phyloP scores from a whole-genome alignment of 2,888 invertebrate genomes.

The Gymnoscelis rufifasciata region DNA sequence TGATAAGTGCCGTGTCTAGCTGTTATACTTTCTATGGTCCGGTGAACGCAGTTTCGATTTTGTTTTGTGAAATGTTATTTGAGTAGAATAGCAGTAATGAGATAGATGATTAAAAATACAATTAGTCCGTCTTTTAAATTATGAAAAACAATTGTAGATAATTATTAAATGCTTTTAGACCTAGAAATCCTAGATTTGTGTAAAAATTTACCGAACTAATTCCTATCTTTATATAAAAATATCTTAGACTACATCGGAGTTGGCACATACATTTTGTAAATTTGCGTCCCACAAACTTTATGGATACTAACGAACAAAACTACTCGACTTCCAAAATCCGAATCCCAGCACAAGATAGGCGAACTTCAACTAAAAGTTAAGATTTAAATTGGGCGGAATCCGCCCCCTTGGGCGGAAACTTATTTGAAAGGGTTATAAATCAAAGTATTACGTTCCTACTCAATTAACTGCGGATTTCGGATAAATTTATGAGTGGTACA shows the following conservation, averaged over 20 bases:
- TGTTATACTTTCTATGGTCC: constrained; percentile 23
- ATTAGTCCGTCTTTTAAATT: no score
- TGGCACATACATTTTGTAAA: constrained; percentile 1
- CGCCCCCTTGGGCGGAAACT: constrained; percentile 48
- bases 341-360: constrained; percentile 59
- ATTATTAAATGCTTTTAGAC: no score
- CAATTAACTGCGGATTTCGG: constrained; percentile 47
- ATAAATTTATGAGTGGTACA: constrained; percentile 20
- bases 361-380: constrained; percentile 65
- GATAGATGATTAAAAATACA: no score
- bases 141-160: no score
- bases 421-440: constrained; percentile 67
- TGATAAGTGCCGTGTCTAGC: constrained; percentile 34
- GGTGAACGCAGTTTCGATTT: constrained; percentile 21
- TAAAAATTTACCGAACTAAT: no score
- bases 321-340: constrained; percentile 54
- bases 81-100: no score
- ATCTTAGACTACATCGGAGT: no score
- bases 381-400: constrained; percentile 59
- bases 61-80: not conserved
- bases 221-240: no score
- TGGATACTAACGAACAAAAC: constrained; percentile 1
- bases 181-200: no score
- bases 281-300: constrained; percentile 4
- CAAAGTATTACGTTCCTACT: constrained; percentile 63